A percentile compares a stretch with the other conserved stretches of the same genome.
These are phyloP conservation scores for Zapus hudsonius DNA, from an alignment of 2,113 vertebrate species.

Conservation along the genomic window DNA sequence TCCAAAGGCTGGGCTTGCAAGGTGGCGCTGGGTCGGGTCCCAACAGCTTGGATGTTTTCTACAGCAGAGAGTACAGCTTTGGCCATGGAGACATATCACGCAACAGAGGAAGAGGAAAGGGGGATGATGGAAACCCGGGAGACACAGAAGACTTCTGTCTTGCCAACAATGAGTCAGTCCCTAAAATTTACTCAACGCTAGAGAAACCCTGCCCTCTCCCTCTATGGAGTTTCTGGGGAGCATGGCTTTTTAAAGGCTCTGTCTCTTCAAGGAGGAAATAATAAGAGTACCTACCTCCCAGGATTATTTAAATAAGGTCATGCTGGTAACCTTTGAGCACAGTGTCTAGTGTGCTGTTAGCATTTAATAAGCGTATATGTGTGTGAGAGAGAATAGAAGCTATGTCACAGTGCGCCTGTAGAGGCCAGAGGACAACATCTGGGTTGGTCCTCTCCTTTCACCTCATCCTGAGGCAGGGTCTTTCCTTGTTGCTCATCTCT, in stretches of 20 bases:
- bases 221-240: not conserved
- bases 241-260: not conserved
- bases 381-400: no score
- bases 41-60: conserved; percentile 69
- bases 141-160: not conserved
- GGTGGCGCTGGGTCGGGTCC: conserved; percentile 76
- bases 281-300: not conserved
- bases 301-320: not conserved
- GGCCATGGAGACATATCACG: not conserved
- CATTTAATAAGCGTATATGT: not conserved
- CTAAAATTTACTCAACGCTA: not conserved
- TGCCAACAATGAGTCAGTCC: not conserved
- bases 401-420: no score
- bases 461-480: no score
- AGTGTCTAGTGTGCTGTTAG: accelerated
- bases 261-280: not conserved
- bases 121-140: not conserved
- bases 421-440: no score
- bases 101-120: not conserved
- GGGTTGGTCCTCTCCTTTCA: no score
- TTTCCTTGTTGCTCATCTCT: no score
- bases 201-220: no score
- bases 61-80: conserved; percentile 13
- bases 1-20: conserved; percentile 69
- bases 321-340: not conserved